Evolutionary conservation across 2,888 invertebrate genomes (phyloP), one percentile per base, ranked within the genome.

Genomic region (Plebejus argus): DNA sequence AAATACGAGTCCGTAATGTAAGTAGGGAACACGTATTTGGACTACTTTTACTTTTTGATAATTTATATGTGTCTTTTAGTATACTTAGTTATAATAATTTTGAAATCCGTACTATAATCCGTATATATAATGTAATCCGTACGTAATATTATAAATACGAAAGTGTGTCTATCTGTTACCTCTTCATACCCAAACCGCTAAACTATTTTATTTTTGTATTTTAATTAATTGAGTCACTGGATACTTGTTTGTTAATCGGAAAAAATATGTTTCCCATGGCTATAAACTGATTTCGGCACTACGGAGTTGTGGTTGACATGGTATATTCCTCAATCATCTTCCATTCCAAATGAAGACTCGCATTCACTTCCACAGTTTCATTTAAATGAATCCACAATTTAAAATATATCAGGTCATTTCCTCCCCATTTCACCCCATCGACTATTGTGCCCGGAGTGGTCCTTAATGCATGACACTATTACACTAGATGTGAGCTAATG

Each of bases 401-500:
- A 49, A 74, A 74, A 53, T 74, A 74, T 74, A 74, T 20, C 23
- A 74, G 74, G 23, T 49, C 53, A 20, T 74, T 74, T 28, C 86
- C 82, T 82, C 82, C 84, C 74, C 23, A 7, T 7, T 74, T 49
- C 85, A 77, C 79, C 80, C 78, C 79, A 80, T 81, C 82, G 80
- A 78, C 80, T 89, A 91, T 91, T 89, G 89, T 89, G 88, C 89
- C 90, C 91, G 85, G 86, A 85, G 87, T 84, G 87, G 83, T 85
- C 85, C 87, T 87, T 91, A 92, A 92, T 91, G 91, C 91, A 91
- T 89, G 90, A 88, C 90, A 91, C 91, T 91, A 91, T 91, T 91
- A 91, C 87, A 83, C 86, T 86, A 84, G 87, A 89, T 86, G 86
- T 85, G 86, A 88, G 88, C 88, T 88, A 90, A 90, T 88, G 88